These are phyloP conservation scores for Otocyon megalotis DNA, from an alignment of 2,113 vertebrate species.

Conservation along the genomic window DNA sequence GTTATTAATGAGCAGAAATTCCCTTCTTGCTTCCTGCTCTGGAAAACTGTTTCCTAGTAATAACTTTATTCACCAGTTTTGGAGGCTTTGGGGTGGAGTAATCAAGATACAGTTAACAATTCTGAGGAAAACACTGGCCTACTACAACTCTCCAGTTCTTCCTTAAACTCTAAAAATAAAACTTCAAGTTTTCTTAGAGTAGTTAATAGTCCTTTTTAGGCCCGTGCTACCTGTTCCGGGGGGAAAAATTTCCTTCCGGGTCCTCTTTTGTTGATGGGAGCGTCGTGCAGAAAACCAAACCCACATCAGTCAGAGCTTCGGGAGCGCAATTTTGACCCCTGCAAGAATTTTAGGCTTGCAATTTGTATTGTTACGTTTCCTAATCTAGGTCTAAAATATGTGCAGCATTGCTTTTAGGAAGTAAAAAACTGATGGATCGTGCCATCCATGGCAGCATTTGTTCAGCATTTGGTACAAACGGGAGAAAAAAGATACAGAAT, in stretches of 20 bases:
- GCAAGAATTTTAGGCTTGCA: constrained; percentile 73
- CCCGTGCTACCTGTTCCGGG: neutral
- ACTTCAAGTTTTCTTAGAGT: constrained; percentile 62
- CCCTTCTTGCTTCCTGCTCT: constrained; percentile 13
- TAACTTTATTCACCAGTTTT: constrained; percentile 77
- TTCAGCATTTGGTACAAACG: constrained; percentile 82
- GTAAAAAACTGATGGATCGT: constrained; percentile 78
- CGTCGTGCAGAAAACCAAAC: neutral
- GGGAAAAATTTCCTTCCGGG: constrained; percentile 70
- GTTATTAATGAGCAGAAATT: constrained; percentile 73
- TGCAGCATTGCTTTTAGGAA: constrained; percentile 73
- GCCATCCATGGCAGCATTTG: constrained; percentile 85
- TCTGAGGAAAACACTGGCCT: constrained; percentile 63
- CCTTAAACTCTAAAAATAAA: constrained; percentile 80
- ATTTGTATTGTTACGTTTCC: constrained; percentile 69
- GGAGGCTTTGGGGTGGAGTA: constrained; percentile 61
- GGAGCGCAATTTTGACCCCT: constrained; percentile 59
- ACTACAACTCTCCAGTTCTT: neutral
- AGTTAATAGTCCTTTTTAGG: constrained; percentile 64
- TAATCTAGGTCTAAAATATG: constrained; percentile 65
- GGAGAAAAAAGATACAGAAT: constrained; percentile 87
- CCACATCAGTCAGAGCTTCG: constrained; percentile 40
- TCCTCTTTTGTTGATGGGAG: constrained; percentile 54
- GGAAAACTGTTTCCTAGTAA: constrained; percentile 71
- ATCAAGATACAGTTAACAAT: constrained; percentile 70